phyloP scores from a whole-genome alignment of 2,113 vertebrate species.

The Meles meles region DNA sequence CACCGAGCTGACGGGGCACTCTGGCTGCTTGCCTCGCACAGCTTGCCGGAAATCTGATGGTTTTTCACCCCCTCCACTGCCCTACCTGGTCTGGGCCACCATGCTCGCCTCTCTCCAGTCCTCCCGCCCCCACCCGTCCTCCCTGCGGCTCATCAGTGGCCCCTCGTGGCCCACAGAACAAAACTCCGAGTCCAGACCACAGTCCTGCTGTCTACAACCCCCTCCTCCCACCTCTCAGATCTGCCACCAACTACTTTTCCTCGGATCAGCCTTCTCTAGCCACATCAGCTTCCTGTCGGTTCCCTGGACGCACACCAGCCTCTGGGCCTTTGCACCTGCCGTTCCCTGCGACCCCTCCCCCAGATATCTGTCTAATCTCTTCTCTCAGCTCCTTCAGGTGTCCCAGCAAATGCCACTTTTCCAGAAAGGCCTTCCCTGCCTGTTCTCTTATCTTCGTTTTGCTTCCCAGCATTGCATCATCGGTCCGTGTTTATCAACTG shows the following conservation, averaged over 20 bases:
- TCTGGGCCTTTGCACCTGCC: not conserved
- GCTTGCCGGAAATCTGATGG: not conserved
- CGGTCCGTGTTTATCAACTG: not conserved
- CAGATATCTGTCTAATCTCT: rapidly evolving
- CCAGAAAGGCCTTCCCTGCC: not conserved
- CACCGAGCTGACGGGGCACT: not conserved
- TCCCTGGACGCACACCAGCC: not conserved
- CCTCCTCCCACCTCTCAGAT: not conserved
- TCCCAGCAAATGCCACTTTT: not conserved
- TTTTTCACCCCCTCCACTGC: not conserved
- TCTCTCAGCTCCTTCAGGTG: not conserved
- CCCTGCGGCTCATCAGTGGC: not conserved
- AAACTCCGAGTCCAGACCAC: not conserved
- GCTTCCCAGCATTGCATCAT: not conserved
- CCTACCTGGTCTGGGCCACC: not conserved
- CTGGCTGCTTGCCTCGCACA: not conserved
- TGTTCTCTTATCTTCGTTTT: too few species aligned
- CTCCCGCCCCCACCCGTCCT: not conserved
- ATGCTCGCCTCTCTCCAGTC: not conserved
- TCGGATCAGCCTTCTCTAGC: not conserved
- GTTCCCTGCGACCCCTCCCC: too few species aligned
- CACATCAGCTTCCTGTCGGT: not conserved
- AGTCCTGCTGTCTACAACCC: rapidly evolving
- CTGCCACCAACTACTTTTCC: not conserved
- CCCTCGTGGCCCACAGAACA: not conserved